These are phyloP conservation scores for Neodon shergylaensis DNA, from an alignment of 2,113 vertebrate species.

Conservation along the genomic window DNA sequence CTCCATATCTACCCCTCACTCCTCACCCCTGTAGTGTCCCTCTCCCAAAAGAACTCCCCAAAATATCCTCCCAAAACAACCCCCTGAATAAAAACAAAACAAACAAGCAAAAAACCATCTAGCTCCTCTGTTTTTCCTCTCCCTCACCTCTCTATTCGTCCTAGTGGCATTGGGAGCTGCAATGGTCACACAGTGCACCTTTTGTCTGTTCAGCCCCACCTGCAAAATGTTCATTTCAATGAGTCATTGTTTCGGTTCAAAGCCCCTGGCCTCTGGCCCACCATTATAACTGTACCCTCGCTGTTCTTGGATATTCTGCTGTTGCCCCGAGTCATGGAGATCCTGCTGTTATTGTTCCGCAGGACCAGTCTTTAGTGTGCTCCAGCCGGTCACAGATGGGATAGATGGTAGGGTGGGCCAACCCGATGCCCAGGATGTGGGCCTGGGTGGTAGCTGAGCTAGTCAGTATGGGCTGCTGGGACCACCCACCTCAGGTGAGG, in stretches of 20 bases:
- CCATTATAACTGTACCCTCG: not conserved
- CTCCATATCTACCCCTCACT: not conserved
- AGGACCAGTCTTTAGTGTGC: not conserved
- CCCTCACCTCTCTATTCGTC: not conserved
- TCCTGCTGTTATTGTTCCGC: not conserved
- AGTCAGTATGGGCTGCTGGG: not conserved
- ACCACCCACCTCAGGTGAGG: too few relatives aligned
- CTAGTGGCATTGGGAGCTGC: not conserved
- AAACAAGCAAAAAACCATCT: not conserved
- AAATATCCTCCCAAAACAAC: not conserved
- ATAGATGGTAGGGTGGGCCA: not conserved
- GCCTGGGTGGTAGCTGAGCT: not conserved
- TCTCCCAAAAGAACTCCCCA: not conserved
- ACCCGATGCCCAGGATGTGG: not conserved
- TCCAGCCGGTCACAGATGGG: not conserved
- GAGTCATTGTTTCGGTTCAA: not conserved
- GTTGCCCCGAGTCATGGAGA: not conserved
- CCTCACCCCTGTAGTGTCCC: not conserved
- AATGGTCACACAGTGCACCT: too few relatives aligned
- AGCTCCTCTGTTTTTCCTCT: not conserved
- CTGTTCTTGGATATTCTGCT: not conserved
- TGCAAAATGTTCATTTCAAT: not conserved
- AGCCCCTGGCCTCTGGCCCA: not conserved
- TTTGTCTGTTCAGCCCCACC: not conserved
- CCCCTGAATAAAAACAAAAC: not conserved